Base-by-base conservation (phyloP, 2,888 invertebrate species). In the Agapostemon virescens region DNA sequence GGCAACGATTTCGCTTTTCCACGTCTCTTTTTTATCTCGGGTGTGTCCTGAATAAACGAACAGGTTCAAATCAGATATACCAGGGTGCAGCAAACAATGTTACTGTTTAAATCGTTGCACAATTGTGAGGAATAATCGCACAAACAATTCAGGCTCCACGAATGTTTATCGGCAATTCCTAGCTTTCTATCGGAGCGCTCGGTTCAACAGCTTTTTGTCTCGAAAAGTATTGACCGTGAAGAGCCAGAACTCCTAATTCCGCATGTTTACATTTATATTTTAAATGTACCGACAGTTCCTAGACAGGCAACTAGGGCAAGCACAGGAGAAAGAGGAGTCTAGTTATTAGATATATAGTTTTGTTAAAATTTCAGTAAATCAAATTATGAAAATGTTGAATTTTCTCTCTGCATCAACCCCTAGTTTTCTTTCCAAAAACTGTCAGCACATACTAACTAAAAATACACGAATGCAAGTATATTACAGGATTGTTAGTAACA, bases 61-160 rank as follows among this genome's bases (percentile, higher is more conserved):
- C 63, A 61, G 64, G 33, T 67, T 40, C 73, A 64, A 38, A 33
- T 26, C 36, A 63, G 69, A 63, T 69, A 40, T 9, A 40, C 23
- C 33, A 20, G 1, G 6, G 23, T 20, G 11, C 11, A 23, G 20
- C 13, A 33, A 38, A 55, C 52, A 45, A 11, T 11, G n/a, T 15
- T 49, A 64, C 20, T 42, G 23, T 67, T 55, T 0, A 26, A 63
- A 71, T 40, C n/a, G 13, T n/a, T 55, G 77, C 11, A 13, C 20
- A 55, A 66, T 15, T 94, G 93, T 94, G 71, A 88, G 93, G 92
- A 93, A 92, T 89, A 90, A 94, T 94, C 94, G 94, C 94, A 94
- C 94, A 93, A 92, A 88, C 89, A 88, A 90, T 89, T 89, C 80
- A 91, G 72, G 58, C 93, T 94, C 83, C n/a, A 92, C 73, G 90